Percentiles rank a stretch among this genome's conserved stretches.
phyloP scores from a whole-genome alignment of 1,140 invertebrate species.

The Leptonema lineaticorne region DNA sequence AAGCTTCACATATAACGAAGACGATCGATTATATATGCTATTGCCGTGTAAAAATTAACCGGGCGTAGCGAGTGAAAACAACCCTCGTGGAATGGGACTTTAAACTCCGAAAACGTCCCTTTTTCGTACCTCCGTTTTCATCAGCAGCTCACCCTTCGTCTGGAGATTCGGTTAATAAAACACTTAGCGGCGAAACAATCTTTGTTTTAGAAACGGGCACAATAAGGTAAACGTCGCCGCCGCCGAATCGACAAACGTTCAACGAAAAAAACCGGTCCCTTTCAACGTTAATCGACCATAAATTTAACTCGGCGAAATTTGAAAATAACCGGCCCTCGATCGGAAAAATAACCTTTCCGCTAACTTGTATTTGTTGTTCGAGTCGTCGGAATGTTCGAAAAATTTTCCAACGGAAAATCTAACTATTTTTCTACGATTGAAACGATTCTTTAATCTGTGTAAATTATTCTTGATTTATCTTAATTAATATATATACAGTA shows the following conservation, averaged over 20 bases:
- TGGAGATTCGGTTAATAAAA: conserved; percentile 1
- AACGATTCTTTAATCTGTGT: too few relatives aligned
- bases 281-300: neutral
- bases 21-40: conserved; percentile 36
- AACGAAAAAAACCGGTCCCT: neutral
- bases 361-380: too few relatives aligned
- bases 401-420: too few relatives aligned
- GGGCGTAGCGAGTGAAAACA: conserved; percentile 4
- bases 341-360: too few relatives aligned
- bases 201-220: conserved; percentile 3
- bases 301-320: neutral
- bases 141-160: neutral
- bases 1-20: too few relatives aligned
- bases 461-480: too few relatives aligned
- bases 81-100: neutral
- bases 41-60: conserved; percentile 30
- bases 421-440: too few relatives aligned
- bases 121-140: neutral
- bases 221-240: neutral
- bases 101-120: neutral
- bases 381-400: too few relatives aligned
- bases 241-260: neutral
- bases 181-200: conserved; percentile 2
- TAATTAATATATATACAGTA: too few relatives aligned
- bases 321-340: too few relatives aligned